These are phyloP conservation scores for Pantala flavescens DNA, from an alignment of 1,140 invertebrate species.

Conservation along the genomic window DNA sequence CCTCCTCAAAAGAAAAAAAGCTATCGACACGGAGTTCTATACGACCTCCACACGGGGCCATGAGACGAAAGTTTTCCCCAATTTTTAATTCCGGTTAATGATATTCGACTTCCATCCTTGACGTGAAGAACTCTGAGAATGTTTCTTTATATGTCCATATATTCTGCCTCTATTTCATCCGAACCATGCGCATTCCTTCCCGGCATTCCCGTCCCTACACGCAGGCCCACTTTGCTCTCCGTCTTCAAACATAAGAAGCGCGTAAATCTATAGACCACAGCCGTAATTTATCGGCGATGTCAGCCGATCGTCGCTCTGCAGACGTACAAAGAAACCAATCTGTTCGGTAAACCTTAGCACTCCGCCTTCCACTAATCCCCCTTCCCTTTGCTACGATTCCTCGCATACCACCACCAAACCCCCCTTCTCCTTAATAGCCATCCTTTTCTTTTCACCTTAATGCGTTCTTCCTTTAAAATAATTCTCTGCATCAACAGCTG, in stretches of 20 bases:
- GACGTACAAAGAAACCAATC: not conserved
- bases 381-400: not conserved
- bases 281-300: conserved; percentile 8
- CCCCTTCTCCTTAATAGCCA: not conserved
- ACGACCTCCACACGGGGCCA: too few species aligned
- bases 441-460: not conserved
- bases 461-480: too few species aligned
- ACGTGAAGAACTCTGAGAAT: too few species aligned
- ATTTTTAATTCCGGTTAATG: too few species aligned
- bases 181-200: too few species aligned
- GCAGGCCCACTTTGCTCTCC: not conserved
- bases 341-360: conserved; percentile 1
- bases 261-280: not conserved
- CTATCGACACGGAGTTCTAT: too few species aligned
- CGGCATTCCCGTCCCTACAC: not conserved
- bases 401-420: not conserved
- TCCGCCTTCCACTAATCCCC: not conserved
- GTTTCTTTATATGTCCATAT: too few species aligned
- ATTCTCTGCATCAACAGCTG: too few species aligned
- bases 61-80: too few species aligned
- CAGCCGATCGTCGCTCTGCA: not conserved
- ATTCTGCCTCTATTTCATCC: too few species aligned
- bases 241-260: not conserved
- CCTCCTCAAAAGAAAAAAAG: too few species aligned
- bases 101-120: too few species aligned